These are phyloP conservation scores for Campylomormyrus tamandua DNA, from an alignment of 2,113 vertebrate genomes.

Conservation along the genomic window DNA sequence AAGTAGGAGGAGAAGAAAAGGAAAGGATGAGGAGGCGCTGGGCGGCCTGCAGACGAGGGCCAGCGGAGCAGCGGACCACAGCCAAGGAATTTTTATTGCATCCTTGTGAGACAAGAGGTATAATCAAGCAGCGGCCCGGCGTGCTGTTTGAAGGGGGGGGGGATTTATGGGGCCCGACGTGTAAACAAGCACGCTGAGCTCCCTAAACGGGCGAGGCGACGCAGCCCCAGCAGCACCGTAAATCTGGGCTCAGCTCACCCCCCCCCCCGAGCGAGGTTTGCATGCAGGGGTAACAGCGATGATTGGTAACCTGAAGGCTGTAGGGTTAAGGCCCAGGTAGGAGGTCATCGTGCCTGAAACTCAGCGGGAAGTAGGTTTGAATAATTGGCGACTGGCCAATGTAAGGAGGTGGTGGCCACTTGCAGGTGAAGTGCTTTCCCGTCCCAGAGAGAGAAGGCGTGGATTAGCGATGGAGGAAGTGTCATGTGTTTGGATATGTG, in stretches of 20 bases:
- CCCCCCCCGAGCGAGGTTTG: neutral
- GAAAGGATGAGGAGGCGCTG: too few relatives aligned
- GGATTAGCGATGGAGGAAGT: neutral
- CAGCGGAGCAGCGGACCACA: neutral
- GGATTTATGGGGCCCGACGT: conserved; percentile 49
- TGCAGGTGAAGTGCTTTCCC: neutral
- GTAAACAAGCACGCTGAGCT: conserved; percentile 48
- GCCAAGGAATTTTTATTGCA: conserved; percentile 14
- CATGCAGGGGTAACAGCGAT: neutral
- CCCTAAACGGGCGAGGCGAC: conserved; percentile 50
- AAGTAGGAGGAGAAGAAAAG: neutral
- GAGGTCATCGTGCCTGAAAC: neutral
- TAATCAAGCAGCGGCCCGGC: conserved; percentile 16
- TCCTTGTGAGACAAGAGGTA: conserved; percentile 5
- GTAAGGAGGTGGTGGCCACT: neutral
- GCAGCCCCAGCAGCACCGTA: neutral
- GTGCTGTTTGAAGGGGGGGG: conserved; percentile 46
- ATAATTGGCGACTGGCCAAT: neutral
- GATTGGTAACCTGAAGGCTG: neutral
- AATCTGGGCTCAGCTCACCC: neutral
- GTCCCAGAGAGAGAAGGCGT: neutral
- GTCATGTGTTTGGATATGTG: conserved; percentile 2
- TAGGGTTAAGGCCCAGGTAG: neutral
- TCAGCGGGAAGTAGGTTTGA: neutral
- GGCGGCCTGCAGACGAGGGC: neutral